phyloP scores from a whole-genome alignment of 1,140 invertebrate species.

The Reticulitermes speratus region DNA sequence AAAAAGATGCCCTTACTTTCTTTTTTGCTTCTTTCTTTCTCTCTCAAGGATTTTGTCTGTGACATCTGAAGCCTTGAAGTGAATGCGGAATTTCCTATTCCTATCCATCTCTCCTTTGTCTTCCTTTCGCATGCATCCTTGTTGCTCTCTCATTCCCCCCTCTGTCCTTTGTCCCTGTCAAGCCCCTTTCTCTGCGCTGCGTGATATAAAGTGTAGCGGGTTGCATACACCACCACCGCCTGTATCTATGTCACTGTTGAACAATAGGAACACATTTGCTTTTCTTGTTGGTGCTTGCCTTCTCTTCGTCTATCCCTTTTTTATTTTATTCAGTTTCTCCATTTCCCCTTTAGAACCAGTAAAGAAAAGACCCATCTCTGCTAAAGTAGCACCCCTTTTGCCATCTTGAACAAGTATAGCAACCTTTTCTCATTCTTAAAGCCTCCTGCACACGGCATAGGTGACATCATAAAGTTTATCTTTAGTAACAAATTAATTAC shows the following conservation, averaged over 20 bases:
- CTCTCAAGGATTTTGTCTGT: constrained; percentile 14
- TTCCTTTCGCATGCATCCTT: constrained; percentile 15
- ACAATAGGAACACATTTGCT: constrained; percentile 13
- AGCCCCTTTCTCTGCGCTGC: neutral
- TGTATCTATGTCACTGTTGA: neutral
- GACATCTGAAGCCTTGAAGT: constrained; percentile 9
- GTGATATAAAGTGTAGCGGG: neutral
- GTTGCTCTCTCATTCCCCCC: neutral
- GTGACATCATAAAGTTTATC: neutral
- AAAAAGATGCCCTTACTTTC: neutral
- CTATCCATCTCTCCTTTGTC: constrained; percentile 18
- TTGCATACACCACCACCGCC: neutral
- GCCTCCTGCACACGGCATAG: neutral
- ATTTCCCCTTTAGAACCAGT: constrained; percentile 6
- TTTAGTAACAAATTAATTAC: neutral
- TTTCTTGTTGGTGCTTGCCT: constrained; percentile 1
- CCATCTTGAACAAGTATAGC: neutral
- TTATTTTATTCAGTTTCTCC: constrained; percentile 14
- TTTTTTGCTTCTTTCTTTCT: neutral
- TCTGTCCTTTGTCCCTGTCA: constrained; percentile 1
- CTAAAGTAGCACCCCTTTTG: neutral
- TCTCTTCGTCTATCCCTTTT: constrained; percentile 2
- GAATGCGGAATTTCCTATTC: constrained; percentile 14
- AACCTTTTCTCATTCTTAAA: neutral
- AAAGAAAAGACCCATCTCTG: constrained; percentile 6